These are phyloP conservation scores for Pseudoips prasinana DNA, from an alignment of 2,888 invertebrate species.

Conservation along the genomic window DNA sequence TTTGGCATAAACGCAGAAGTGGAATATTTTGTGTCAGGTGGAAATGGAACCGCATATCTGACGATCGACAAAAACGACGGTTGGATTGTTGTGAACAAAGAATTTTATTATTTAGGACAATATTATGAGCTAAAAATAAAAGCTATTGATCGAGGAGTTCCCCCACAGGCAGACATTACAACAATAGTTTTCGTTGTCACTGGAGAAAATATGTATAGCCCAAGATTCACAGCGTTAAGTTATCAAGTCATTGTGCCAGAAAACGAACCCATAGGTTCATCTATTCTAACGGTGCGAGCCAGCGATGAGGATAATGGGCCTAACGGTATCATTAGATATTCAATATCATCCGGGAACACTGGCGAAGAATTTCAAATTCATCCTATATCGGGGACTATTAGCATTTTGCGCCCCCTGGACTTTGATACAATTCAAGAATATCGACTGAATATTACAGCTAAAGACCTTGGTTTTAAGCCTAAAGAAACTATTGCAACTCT, in stretches of 20 bases:
- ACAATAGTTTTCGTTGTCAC: slow-evolving; percentile 89
- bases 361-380: slow-evolving; percentile 91
- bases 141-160: slow-evolving; percentile 94
- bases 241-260: slow-evolving; percentile 96
- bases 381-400: slow-evolving; percentile 88
- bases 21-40: slow-evolving; percentile 87
- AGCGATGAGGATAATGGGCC: slow-evolving; percentile 93
- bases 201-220: slow-evolving; percentile 90
- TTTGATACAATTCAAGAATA: slow-evolving; percentile 94
- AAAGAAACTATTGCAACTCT: slow-evolving; percentile 89
- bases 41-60: slow-evolving; percentile 90
- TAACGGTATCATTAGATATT: slow-evolving; percentile 93
- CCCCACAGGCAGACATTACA: slow-evolving; percentile 90
- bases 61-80: slow-evolving; percentile 88
- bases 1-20: slow-evolving; percentile 95
- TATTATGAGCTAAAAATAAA: slow-evolving; percentile 86
- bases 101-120: slow-evolving; percentile 81
- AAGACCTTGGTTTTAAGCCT: slow-evolving; percentile 92
- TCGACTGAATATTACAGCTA: slow-evolving; percentile 92
- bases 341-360: slow-evolving; percentile 92
- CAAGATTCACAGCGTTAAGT: slow-evolving; percentile 91
- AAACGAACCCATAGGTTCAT: slow-evolving; percentile 93
- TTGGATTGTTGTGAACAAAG: slow-evolving; percentile 88
- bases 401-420: slow-evolving; percentile 90
- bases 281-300: slow-evolving; percentile 92